Percentiles rank a stretch among this genome's conserved stretches.
These are phyloP conservation scores for Euthynnus affinis DNA, from an alignment of 2,797 vertebrate species.

Conservation along the genomic window DNA sequence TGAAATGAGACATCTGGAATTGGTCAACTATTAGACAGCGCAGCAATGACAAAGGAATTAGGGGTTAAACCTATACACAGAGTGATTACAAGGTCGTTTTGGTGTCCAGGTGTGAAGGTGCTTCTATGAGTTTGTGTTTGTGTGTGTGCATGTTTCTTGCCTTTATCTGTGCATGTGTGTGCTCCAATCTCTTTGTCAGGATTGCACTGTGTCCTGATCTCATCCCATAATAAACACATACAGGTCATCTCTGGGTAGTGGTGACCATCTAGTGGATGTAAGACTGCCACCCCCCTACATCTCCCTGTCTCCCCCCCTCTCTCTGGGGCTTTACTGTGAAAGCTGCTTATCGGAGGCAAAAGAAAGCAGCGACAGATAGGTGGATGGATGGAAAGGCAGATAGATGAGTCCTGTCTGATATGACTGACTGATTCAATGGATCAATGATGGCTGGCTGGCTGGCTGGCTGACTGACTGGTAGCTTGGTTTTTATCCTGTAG, in stretches of 20 bases:
- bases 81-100: constrained; percentile 66
- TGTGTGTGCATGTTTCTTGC: constrained; percentile 21
- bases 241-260: constrained; percentile 73
- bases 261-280: constrained; percentile 73
- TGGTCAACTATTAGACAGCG: constrained; percentile 57
- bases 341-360: constrained; percentile 79
- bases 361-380: constrained; percentile 75
- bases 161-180: constrained; percentile 62
- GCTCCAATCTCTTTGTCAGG: constrained; percentile 73
- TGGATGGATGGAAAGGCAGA: constrained; percentile 75
- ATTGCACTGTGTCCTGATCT: constrained; percentile 71
- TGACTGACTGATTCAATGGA: constrained; percentile 72
- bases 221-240: constrained; percentile 77
- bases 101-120: constrained; percentile 48
- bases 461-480: constrained; percentile 42
- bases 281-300: constrained; percentile 52
- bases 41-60: constrained; percentile 49
- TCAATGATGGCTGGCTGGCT: constrained; percentile 62
- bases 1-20: constrained; percentile 67
- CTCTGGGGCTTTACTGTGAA: constrained; percentile 77
- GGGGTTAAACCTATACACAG: constrained; percentile 67
- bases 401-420: constrained; percentile 81
- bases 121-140: constrained; percentile 37
- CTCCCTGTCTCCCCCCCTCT: constrained; percentile 44
- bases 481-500: constrained; percentile 53